phyloP scores from a whole-genome alignment of 2,113 vertebrate genomes.

The Oryctolagus cuniculus region DNA sequence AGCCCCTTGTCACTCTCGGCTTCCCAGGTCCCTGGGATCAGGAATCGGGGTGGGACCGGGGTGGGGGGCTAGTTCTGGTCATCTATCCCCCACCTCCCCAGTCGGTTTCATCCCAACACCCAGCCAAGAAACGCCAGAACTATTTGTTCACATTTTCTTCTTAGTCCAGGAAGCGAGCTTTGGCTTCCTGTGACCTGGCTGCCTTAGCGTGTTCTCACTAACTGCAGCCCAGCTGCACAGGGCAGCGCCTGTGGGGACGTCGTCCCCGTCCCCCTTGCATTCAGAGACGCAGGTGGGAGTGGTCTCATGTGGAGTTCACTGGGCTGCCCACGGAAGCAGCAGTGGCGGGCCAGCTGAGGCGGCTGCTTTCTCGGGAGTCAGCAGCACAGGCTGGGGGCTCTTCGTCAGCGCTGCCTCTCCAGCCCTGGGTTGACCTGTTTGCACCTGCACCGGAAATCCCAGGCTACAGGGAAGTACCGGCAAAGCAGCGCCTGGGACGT shows the following conservation, averaged over 20 bases:
- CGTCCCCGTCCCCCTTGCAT: neutral
- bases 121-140: neutral
- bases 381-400: too few relatives aligned
- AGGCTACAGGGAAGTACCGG: neutral
- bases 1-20: neutral
- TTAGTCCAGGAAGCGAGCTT: neutral
- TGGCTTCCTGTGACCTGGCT: neutral
- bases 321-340: rapidly evolving
- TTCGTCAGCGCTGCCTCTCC: too few relatives aligned
- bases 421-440: neutral
- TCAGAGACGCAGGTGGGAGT: too few relatives aligned
- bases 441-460: neutral
- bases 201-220: rapidly evolving
- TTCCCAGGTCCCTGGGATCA: neutral
- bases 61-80: neutral
- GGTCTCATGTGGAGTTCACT: neutral
- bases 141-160: neutral
- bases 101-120: neutral
- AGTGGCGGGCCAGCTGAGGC: neutral
- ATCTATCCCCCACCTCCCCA: too few relatives aligned
- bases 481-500: neutral
- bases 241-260: rapidly evolving
- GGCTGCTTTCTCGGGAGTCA: neutral
- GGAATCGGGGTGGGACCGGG: neutral
- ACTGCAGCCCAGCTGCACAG: neutral